phyloP scores from a whole-genome alignment of 2,113 vertebrate genomes.

The Sitta europaea region DNA sequence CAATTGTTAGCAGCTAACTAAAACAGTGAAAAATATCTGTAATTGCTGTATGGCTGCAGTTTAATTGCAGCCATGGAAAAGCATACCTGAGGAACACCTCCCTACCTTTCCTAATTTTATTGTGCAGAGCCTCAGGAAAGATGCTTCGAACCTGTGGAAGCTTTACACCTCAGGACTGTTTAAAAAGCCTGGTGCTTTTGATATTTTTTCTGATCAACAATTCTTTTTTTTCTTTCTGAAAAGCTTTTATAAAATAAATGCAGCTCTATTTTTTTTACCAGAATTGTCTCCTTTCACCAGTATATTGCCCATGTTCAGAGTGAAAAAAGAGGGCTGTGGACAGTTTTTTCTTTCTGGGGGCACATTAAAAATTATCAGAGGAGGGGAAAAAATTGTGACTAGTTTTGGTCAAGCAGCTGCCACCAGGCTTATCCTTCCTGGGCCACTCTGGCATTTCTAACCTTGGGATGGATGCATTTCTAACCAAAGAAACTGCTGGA shows the following conservation, averaged over 20 bases:
- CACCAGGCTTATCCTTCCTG: neutral
- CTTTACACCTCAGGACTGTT: neutral
- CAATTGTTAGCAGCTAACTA: neutral
- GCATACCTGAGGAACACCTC: neutral
- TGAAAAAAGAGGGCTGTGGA: neutral
- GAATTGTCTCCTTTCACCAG: neutral
- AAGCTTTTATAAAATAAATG: neutral
- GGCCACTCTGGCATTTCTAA: neutral
- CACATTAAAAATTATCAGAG: neutral
- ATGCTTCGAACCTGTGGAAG: neutral
- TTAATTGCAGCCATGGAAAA: neutral
- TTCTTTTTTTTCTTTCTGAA: neutral
- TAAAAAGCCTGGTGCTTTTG: neutral
- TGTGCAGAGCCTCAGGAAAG: neutral
- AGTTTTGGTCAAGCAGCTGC: neutral
- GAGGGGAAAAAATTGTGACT: accelerated
- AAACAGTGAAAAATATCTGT: neutral
- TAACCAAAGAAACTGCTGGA: neutral
- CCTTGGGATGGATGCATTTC: too few species aligned
- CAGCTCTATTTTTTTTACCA: neutral
- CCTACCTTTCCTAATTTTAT: neutral
- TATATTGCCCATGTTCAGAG: neutral
- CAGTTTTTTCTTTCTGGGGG: neutral
- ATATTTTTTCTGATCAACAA: neutral
- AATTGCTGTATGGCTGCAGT: neutral